A percentile compares a stretch with the other conserved stretches of the same genome.
Evolutionary conservation across 2,113 vertebrate genomes (phyloP).

Genomic region (Rhagologus leucostigma): DNA sequence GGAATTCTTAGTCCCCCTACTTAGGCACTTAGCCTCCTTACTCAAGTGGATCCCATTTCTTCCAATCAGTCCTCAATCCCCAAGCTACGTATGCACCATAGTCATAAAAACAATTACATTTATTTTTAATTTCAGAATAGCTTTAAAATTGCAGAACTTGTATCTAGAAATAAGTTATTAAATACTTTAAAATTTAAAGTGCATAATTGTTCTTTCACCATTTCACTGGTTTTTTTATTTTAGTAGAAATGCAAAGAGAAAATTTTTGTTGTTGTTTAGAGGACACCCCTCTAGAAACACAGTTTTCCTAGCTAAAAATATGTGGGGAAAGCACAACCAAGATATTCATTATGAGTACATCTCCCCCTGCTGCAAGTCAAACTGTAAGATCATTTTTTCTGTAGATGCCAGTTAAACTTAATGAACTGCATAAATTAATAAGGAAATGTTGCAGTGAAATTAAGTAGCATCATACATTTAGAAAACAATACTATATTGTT

Average conservation of each 20-base stretch:
- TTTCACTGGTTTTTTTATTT: background rate
- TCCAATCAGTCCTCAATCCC: background rate
- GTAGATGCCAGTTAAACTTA: background rate
- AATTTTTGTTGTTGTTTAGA: background rate
- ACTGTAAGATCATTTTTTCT: background rate
- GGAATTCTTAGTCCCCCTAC: background rate
- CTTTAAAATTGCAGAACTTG: background rate
- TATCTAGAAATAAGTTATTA: background rate
- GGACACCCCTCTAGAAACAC: background rate
- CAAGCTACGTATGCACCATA: background rate
- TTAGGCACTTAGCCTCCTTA: background rate
- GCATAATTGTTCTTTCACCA: background rate
- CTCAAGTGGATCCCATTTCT: background rate
- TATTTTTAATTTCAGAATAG: background rate
- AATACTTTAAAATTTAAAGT: background rate
- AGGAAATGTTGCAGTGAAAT: background rate
- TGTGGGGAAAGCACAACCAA: background rate
- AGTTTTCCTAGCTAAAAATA: background rate
- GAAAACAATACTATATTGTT: background rate
- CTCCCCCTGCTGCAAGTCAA: constrained; percentile 21
- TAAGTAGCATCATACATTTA: background rate
- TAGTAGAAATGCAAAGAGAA: background rate
- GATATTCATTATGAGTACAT: background rate
- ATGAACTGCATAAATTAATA: constrained; percentile 16
- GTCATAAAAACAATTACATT: background rate